phyloP scores from a whole-genome alignment of 2,888 invertebrate genomes.

The Invenusta paracnida region DNA sequence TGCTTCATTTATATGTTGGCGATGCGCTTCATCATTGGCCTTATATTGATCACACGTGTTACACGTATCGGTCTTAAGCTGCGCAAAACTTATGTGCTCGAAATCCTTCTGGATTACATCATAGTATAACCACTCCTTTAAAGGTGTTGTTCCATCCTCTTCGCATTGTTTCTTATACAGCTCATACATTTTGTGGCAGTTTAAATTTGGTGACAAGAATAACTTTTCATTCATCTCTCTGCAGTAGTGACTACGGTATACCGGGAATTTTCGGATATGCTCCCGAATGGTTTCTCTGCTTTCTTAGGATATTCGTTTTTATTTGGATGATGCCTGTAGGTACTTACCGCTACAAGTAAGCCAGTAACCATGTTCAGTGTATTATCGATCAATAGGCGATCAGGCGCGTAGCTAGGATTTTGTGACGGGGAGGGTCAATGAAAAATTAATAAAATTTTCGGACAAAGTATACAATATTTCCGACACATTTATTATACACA shows the following conservation, averaged over 20 bases:
- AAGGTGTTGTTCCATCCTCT: neutral
- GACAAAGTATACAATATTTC: too few relatives aligned
- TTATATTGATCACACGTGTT: neutral
- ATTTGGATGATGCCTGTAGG: neutral
- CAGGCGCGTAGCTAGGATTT: too few relatives aligned
- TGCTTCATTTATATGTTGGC: slow-evolving; percentile 17
- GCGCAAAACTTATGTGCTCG: slow-evolving; percentile 7
- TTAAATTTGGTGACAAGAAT: slow-evolving; percentile 1
- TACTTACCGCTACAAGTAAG: too few relatives aligned
- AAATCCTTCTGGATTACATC: slow-evolving; percentile 32
- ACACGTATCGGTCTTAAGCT: slow-evolving; percentile 31
- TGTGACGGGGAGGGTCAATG: too few relatives aligned
- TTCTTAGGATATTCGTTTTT: neutral
- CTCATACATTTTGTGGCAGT: slow-evolving; percentile 1
- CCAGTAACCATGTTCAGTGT: too few relatives aligned
- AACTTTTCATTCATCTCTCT: slow-evolving; percentile 8
- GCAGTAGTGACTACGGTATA: slow-evolving; percentile 15
- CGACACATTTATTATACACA: too few relatives aligned
- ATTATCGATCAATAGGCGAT: too few relatives aligned
- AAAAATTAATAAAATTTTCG: too few relatives aligned
- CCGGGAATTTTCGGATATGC: slow-evolving; percentile 18
- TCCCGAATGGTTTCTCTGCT: neutral
- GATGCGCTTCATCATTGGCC: neutral
- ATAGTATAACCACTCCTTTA: slow-evolving; percentile 19
- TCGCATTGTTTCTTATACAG: slow-evolving; percentile 13